Conservation (phyloP, 1,140 invertebrate species). For the Brachionus paranguensis region DNA sequence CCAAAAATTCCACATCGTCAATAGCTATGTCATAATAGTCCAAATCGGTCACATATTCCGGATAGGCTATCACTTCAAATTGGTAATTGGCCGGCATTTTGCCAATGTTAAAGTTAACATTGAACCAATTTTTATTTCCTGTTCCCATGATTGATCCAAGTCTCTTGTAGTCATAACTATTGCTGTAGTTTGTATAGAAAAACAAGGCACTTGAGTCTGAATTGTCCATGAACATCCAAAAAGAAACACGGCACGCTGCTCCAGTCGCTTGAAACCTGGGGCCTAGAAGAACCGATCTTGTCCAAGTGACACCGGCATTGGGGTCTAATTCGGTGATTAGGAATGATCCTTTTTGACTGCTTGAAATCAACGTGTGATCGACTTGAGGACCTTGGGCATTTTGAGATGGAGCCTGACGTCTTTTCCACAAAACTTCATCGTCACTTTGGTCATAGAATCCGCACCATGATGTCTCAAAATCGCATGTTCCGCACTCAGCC, state of each 20-base stretch:
- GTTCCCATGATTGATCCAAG: background rate
- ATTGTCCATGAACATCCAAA: constrained; percentile 72
- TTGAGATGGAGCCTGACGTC: constrained; percentile 64
- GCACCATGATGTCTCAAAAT: constrained; percentile 58
- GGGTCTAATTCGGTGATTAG: constrained; percentile 50
- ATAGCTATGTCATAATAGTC: constrained; percentile 44
- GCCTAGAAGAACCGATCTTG: constrained; percentile 44
- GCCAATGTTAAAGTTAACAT: background rate
- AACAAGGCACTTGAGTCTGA: constrained; percentile 40
- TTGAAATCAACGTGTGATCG: constrained; percentile 62
- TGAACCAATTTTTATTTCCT: background rate
- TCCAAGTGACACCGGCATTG: constrained; percentile 49
- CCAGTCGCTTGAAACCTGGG: constrained; percentile 46
- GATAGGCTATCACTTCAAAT: constrained; percentile 1
- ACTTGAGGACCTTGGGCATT: constrained; percentile 62
- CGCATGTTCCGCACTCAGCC: constrained; percentile 48
- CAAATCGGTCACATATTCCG: background rate
- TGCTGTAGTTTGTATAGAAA: background rate
- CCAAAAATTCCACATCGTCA: constrained; percentile 47
- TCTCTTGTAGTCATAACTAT: background rate
- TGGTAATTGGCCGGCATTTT: constrained; percentile 19
- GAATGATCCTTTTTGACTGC: constrained; percentile 60
- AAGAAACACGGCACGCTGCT: constrained; percentile 50
- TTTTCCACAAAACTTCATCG: constrained; percentile 68
- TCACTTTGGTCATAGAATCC: constrained; percentile 67